Base-by-base conservation (phyloP, 2,113 vertebrate species). In the Mugil cephalus region DNA sequence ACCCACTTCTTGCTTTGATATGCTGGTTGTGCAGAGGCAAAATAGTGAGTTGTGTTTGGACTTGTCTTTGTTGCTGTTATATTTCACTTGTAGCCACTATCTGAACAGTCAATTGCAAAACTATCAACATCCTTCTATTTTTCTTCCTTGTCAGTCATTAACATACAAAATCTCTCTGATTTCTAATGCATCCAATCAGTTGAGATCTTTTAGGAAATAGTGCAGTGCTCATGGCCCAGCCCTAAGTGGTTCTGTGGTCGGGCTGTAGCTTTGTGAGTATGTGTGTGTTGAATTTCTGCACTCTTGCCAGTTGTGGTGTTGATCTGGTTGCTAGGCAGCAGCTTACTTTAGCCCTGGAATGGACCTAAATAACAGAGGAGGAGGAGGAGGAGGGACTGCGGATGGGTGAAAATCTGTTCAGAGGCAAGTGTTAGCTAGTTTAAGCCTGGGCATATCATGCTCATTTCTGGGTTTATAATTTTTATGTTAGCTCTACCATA, bases 281-380 rank as follows among this genome's bases (percentile, higher is more conserved):
- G 74, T 60, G 70, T 45, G 67, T 80, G 68, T 69, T 48, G 70
- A 84, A 70, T 82, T 66, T 73, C 46, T 55, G 36, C 68, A 30
- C 64, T 78, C 83, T 79, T 76, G 61, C 83, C 88, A 76, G 80
- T 63, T 24, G 36, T 66, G 58, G 58, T 94, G 90, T 92, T 92
- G 87, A 87, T 83, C 50, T 77, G 80, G 90, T 93, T 91, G 84
- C 93, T 80, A 80, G 84, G 93, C 89, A 91, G 73, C 77, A 1
- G 51, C 58, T 70, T 79, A 77, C 55, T 69, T 79, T 36, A 45
- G 83, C 70, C 67, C 59, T 79, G 88, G 91, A 91, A 94, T 93
- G 88, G 52, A 47, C 80, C 63, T 78, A 24, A 21, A 58, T 69
- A 62, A 71, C 79, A 65, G 73, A 73, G 61, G 66, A 68, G 70